Base-by-base conservation (phyloP, 2,888 invertebrate genomes). In the Pedicia rivosa region DNA sequence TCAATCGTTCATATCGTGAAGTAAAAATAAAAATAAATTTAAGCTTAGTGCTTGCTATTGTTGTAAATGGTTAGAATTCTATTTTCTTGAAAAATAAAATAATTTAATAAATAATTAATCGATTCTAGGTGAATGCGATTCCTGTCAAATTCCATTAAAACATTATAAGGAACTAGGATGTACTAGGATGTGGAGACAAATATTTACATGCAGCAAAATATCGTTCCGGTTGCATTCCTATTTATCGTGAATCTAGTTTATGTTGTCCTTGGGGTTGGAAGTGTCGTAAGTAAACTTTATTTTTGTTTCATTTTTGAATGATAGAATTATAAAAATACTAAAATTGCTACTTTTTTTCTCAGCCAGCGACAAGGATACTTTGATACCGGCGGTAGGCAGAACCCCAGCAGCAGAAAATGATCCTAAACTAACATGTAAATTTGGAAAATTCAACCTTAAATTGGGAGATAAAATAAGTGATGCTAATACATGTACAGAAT, bases 401-500 rank as follows among this genome's bases (percentile, higher is more conserved):
- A 12, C 16, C 6, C 6, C 14, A 13, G 13, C 2, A 9, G 26
- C 22, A 15, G 4, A n/a, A n/a, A 24, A 3, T 7, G 35, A 44
- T 39, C 39, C 43, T 14, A 39, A 42, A 17, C 31, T 40, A 38
- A 40, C 60, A 39, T 67, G 67, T 40, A 45, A 47, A 17, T 67
- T 64, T 47, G 66, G 65, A 2, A 61, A 65, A 47, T 42, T 52
- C 39, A 63, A 60, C 3, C 47, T 67, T 38, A 46, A 51, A 1
- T 57, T 66, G 0, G 66, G 66, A 1, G 66, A 67, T 44, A 59
- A 62, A 44, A 53, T 66, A 4, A 50, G 54, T 0, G 56, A 55
- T 1, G 54, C 53, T 1, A 63, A 65, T 36, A 50, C 52, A 7
- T 66, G 66, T 44, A 56, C 59, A 25, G 56, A 52, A 20, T 67